Evolutionary conservation across 2,113 vertebrate genomes (phyloP), one percentile per base, ranked within the genome.

Genomic region (Elgaria multicarinata): DNA sequence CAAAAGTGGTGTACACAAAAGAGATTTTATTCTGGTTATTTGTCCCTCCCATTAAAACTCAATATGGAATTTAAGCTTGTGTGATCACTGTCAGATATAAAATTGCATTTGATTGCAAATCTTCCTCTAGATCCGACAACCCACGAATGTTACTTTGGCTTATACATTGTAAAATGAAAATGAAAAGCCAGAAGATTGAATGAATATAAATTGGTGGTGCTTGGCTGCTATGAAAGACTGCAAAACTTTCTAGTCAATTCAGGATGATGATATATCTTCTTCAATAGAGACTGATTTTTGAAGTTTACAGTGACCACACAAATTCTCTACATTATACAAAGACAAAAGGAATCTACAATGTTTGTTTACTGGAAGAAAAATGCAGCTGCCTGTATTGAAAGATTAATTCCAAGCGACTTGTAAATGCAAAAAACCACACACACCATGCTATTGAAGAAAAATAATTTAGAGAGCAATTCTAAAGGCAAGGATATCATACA

Each of bases 31-130:
- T 93, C 76, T 78, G 44, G n/a, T 67, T 71, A 81, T 81, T 58
- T 8, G 31, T 55, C 14, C 33, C n/a, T n/a, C 69, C n/a, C 26
- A 86, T 91, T 39, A 39, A 80, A 2, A 0, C 72, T 84, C 71
- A 7, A 84, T 88, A 79, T 20, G 0, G 10, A 75, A 85, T 71
- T n/a, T 83, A 87, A 80, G 83, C 16, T 85, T 42, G 9, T 24
- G n/a, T 86, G 26, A 13, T 24, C 42, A 64, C 67, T n/a, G 55
- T 39, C 46, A 10, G 0, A 14, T 6, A 26, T 7, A 87, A 22
- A 28, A 20, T 58, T 18, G 86, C n/a, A 83, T 87, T 87, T 87
- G 86, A 87, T 87, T 87, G 76, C 75, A 87, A 87, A 87, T 87
- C 75, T 79, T 79, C 75, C 44, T 79, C 75, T 62, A 53, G 75